phyloP scores from a whole-genome alignment of 2,113 vertebrate genomes.

The Myiagra hebetior region DNA sequence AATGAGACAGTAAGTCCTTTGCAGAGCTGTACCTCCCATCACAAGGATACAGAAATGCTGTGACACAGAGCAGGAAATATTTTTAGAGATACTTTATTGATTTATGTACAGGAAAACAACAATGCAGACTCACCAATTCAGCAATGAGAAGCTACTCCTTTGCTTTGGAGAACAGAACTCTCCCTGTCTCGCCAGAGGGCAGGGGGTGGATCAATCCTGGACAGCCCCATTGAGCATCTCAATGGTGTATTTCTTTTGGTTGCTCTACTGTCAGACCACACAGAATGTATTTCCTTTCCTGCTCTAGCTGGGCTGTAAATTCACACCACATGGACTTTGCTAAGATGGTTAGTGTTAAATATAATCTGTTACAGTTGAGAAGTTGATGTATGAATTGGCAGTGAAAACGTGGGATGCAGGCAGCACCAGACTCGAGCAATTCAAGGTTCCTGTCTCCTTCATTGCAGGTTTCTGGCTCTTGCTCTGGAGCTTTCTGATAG shows the following conservation, averaged over 20 bases:
- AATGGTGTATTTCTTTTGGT: background rate
- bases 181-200: background rate
- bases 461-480: slow-evolving; percentile 23
- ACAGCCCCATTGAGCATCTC: background rate
- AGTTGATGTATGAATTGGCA: slow-evolving; percentile 5
- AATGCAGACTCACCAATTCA: background rate
- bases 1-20: background rate
- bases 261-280: background rate
- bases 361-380: background rate
- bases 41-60: background rate
- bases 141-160: background rate
- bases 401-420: background rate
- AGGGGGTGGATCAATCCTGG: background rate
- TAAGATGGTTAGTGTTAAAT: background rate
- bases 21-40: background rate
- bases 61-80: background rate
- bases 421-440: background rate
- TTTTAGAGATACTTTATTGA: background rate
- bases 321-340: background rate
- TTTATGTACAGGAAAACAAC: background rate
- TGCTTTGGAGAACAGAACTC: background rate
- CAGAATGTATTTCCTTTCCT: background rate
- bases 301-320: background rate
- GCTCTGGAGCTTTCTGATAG: background rate
- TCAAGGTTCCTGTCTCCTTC: background rate